Conservation (phyloP, 2,888 invertebrate genomes). For the Scelioninae gen. 1 region DNA sequence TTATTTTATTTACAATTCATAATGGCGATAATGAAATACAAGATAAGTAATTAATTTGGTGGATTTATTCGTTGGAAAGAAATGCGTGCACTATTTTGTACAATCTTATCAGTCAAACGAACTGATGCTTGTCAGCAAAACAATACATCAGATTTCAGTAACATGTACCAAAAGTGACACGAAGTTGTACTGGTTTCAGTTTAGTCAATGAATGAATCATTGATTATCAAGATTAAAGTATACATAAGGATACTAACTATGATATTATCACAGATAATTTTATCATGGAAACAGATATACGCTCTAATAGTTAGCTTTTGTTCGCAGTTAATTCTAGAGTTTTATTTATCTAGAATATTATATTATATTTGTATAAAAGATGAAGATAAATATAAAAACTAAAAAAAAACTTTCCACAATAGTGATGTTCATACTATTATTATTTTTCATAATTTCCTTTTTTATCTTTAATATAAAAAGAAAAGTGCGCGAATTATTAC, state of each 20-base stretch:
- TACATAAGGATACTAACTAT: conserved; percentile 21
- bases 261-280: conserved; percentile 78
- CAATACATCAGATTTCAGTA: conserved; percentile 9
- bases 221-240: conserved; percentile 6
- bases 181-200: conserved; percentile 21
- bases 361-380: too few species aligned
- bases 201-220: conserved; percentile 29
- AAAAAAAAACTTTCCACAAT: too few species aligned
- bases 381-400: too few species aligned
- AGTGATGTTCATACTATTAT: too few species aligned
- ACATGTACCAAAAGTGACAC: background rate
- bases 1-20: background rate
- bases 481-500: too few species aligned
- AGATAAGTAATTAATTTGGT: background rate
- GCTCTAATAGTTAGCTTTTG: background rate
- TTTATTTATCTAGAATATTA: background rate
- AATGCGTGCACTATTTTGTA: conserved; percentile 6
- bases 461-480: too few species aligned
- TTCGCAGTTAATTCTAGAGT: background rate
- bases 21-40: conserved; percentile 17
- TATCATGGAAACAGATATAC: conserved; percentile 52
- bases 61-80: background rate
- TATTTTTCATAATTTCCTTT: too few species aligned
- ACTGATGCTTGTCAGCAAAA: conserved; percentile 25
- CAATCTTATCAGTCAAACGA: conserved; percentile 19